Base-by-base conservation (phyloP, 2,113 vertebrate genomes). In the Cephalopholis sonnerati region DNA sequence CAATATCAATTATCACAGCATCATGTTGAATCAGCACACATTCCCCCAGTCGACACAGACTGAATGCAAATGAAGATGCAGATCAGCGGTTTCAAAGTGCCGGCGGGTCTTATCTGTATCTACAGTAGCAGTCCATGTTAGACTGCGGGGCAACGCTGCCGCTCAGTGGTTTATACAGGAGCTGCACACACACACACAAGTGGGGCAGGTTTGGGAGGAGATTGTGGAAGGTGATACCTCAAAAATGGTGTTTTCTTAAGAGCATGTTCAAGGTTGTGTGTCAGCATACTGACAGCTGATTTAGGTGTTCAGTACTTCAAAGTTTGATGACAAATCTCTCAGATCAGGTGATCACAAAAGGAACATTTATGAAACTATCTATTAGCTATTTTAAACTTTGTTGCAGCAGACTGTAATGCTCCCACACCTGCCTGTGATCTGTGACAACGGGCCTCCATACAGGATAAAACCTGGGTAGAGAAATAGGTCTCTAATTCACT, bases 11-110 rank as follows among this genome's bases (percentile, higher is more conserved):
- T 80, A 92, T 91, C 74, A 66, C 74, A 67, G 69, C 74, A 58
- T 91, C 76, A 57, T 86, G 81, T 88, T 81, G 83, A 89, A 84
- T 91, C 91, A 89, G 85, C 84, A 79, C 70, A 81, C 84, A 70
- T 74, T 79, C 71, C 51, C 67, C 61, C 39, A 0, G 68, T 80
- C 22, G 66, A 81, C 62, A 57, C 74, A 68, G 62, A 65, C 59
- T 22, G 91, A 89, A 93, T 90, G 88, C 62, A 83, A 91, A 93
- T 88, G 87, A 87, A 88, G 82, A 90, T 87, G 81, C 89, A 90
- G 85, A 89, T 89, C 84, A 81, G 87, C 17, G 11, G 17, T 78
- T 85, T 88, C 85, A 79, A 85, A 90, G 86, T 79, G 76, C 86
- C 81, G 75, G 76, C 0, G 46, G 84, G 11, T 85, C 61, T 77